Evolutionary conservation across 2,888 invertebrate genomes (phyloP).

Genomic region (Altica lythri): DNA sequence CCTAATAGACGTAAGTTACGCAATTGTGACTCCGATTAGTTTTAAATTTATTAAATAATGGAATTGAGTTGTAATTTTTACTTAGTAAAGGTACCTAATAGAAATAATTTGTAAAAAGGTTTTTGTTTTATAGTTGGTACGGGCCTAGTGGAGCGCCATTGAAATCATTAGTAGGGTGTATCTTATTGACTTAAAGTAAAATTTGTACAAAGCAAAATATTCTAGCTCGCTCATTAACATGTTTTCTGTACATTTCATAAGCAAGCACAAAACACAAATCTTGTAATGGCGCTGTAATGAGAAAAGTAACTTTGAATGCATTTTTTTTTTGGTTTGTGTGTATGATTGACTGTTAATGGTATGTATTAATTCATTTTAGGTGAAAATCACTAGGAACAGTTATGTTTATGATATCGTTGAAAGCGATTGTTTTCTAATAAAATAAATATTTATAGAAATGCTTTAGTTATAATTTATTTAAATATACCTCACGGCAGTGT

Average conservation of each 20-base stretch:
- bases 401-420: constrained; percentile 37
- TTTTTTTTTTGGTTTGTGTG: constrained; percentile 38
- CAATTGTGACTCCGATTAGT: too few relatives aligned
- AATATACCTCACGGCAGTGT: too few relatives aligned
- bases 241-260: constrained; percentile 28
- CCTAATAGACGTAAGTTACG: too few relatives aligned
- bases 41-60: too few relatives aligned
- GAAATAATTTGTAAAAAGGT: too few relatives aligned
- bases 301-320: constrained; percentile 31
- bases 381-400: constrained; percentile 34
- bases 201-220: constrained; percentile 16
- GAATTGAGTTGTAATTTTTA: too few relatives aligned
- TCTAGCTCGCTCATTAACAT: constrained; percentile 27
- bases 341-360: constrained; percentile 40
- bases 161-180: too few relatives aligned
- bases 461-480: too few relatives aligned
- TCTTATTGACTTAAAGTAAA: too few relatives aligned
- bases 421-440: constrained; percentile 41
- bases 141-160: too few relatives aligned
- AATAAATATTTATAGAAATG: constrained; percentile 36
- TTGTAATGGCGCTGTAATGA: constrained; percentile 25
- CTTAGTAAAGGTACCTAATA: too few relatives aligned
- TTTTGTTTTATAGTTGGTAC: too few relatives aligned
- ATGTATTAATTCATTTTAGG: constrained; percentile 37
- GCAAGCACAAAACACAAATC: constrained; percentile 38